Percentiles rank a stretch among this genome's conserved stretches.
Conservation (phyloP, 2,113 vertebrate species). For the Brevimyrus niger region DNA sequence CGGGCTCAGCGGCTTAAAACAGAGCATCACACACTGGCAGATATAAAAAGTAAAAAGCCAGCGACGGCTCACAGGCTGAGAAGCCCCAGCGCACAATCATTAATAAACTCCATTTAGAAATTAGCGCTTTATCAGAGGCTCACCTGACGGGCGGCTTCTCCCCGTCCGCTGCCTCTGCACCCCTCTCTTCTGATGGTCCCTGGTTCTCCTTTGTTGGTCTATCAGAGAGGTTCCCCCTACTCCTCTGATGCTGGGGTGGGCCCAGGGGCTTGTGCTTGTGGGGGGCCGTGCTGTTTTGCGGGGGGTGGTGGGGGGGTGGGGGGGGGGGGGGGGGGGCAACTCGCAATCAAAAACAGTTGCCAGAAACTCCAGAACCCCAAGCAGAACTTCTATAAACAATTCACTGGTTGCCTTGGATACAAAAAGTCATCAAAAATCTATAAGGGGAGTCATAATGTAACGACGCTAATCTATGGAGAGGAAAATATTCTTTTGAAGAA, state of each 20-base stretch:
- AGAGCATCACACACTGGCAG: not conserved
- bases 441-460: not conserved
- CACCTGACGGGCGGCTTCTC: constrained; percentile 73
- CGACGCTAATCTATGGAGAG: not conserved
- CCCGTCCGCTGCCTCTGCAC: constrained; percentile 41
- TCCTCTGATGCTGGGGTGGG: constrained; percentile 49
- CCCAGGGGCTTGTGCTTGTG: constrained; percentile 63
- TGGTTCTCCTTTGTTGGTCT: constrained; percentile 23
- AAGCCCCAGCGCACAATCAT: not conserved
- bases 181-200: constrained; percentile 15
- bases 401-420: not conserved
- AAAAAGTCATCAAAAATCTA: not conserved
- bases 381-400: not conserved
- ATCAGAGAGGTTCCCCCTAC: constrained; percentile 37
- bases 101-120: not conserved
- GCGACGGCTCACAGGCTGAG: no score
- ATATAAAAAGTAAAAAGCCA: not conserved
- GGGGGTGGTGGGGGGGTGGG: no score
- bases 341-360: not conserved
- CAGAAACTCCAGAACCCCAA: not conserved
- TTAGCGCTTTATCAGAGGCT: not conserved
- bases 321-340: constrained; percentile 27
- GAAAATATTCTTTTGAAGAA: not conserved
- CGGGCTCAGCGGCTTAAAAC: not conserved
- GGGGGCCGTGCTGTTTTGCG: no score